These are phyloP conservation scores for Tenebrio molitor DNA, from an alignment of 1,140 invertebrate species.

Conservation along the genomic window DNA sequence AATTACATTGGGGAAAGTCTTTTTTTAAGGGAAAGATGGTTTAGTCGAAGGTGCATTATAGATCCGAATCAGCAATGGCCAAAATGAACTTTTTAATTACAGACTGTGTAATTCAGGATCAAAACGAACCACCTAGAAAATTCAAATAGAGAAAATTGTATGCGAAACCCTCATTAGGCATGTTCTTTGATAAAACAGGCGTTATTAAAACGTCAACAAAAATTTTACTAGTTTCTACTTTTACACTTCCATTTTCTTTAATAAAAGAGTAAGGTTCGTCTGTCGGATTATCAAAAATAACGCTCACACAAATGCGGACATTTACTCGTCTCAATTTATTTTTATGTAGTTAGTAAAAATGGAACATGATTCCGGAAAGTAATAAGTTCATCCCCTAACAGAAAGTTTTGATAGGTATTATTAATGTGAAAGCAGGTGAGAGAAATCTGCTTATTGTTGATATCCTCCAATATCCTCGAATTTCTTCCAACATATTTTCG, in stretches of 20 bases:
- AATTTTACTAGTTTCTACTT: background rate
- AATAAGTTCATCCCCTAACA: slow-evolving; percentile 43
- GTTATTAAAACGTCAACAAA: slow-evolving; percentile 1
- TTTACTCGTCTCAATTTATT: slow-evolving; percentile 36
- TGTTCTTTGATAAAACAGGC: background rate
- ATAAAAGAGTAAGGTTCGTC: slow-evolving; percentile 31
- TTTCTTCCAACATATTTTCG: slow-evolving; percentile 40
- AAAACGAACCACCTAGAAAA: slow-evolving; percentile 6
- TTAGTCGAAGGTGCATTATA: background rate
- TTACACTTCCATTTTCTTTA: slow-evolving; percentile 17
- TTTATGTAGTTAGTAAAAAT: slow-evolving; percentile 43
- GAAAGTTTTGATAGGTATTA: slow-evolving; percentile 46
- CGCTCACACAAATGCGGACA: slow-evolving; percentile 11
- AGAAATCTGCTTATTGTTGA: slow-evolving; percentile 42
- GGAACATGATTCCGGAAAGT: slow-evolving; percentile 34
- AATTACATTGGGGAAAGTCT: slow-evolving; percentile 30
- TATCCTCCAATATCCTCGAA: slow-evolving; percentile 39
- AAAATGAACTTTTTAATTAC: background rate
- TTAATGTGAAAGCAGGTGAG: slow-evolving; percentile 44
- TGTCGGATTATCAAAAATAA: slow-evolving; percentile 37
- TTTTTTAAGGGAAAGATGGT: slow-evolving; percentile 28
- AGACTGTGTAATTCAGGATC: background rate
- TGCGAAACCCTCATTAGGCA: background rate
- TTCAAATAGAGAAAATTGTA: background rate
- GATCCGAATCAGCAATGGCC: background rate